A percentile compares a stretch with the other conserved stretches of the same genome.
Conservation (phyloP, 2,888 invertebrate genomes). For the Vannuccia rotundouncinata region DNA sequence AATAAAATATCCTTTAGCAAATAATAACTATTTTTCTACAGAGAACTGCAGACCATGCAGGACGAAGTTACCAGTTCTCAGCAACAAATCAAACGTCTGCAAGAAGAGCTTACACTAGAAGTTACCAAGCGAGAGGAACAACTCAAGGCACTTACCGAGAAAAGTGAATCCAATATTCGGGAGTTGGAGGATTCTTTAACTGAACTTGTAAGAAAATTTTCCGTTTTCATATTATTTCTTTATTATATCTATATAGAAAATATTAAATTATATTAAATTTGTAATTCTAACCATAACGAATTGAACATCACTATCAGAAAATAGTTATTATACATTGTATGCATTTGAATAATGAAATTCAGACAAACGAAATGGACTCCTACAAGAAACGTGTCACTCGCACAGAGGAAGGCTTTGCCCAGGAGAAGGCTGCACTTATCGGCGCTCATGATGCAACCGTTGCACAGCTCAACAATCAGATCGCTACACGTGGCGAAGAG, state of each 20-base stretch:
- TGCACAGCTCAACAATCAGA: not conserved
- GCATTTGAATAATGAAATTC: too few relatives aligned
- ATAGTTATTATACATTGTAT: too few relatives aligned
- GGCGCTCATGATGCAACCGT: not conserved
- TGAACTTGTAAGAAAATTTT: slow-evolving; percentile 40
- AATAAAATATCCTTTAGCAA: too few relatives aligned
- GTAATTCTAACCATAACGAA: too few relatives aligned
- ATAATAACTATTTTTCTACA: too few relatives aligned
- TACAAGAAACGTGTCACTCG: not conserved
- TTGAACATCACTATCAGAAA: too few relatives aligned
- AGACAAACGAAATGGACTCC: not conserved
- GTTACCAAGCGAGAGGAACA: slow-evolving; percentile 46
- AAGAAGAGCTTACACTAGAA: slow-evolving; percentile 45
- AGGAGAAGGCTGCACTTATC: not conserved
- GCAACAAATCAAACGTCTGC: slow-evolving; percentile 51
- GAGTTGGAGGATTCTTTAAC: slow-evolving; percentile 38
- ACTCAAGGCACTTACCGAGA: slow-evolving; percentile 44
- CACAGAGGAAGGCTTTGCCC: not conserved
- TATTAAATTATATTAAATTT: too few relatives aligned
- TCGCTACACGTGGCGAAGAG: not conserved
- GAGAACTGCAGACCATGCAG: slow-evolving; percentile 54
- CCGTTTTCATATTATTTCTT: too few relatives aligned
- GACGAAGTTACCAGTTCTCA: slow-evolving; percentile 53
- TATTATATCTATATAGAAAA: too few relatives aligned
- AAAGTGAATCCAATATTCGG: slow-evolving; percentile 44